Evolutionary conservation across 2,113 vertebrate species (phyloP), one percentile per base, ranked within the genome.

Genomic region (Xenopus borealis): DNA sequence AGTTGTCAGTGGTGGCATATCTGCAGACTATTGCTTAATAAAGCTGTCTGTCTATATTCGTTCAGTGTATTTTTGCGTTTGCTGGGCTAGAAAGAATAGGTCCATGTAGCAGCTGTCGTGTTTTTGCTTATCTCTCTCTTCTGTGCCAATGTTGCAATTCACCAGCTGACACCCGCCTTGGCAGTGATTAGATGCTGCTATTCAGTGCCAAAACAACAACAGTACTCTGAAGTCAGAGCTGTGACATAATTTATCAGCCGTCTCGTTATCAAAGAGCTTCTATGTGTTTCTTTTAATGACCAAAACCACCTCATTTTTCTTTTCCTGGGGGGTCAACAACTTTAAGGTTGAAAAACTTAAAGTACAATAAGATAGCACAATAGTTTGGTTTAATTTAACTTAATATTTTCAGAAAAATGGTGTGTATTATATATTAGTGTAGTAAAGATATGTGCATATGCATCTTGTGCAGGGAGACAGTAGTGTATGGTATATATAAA

Each of bases 71-170:
- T 90, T 86, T 84, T 90, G 87, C 91, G 87, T 86, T 86, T 82
- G 86, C 81, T 83, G 85, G 84, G 86, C 83, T 88, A 94, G 92
- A 93, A 91, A 93, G 91, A 86, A 85, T 80, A 86, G 85, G 86
- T 91, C 86, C 94, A 88, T 92, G 82, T 84, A 88, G 86, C 92
- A 93, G 90, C 93, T 94, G 91, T 88, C 90, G 83, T 90, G 86
- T 82, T 91, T 87, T 84, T 85, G 86, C 91, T 91, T 91, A 89
- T 89, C 89, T 88, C 86, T 83, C 85, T 87, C 88, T 84, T 84
- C 82, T 80, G 88, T 92, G 90, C 90, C 91, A 91, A 86, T 80
- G 85, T 87, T 87, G 84, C 89, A 90, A 92, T 90, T 88, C 85
- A 88, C 88, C 90, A 90, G 88, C 88, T 91, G 90, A 91, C 90